Percentiles rank a stretch among this genome's conserved stretches.
phyloP scores from a whole-genome alignment of 2,113 vertebrate genomes.

The Isurus oxyrinchus region DNA sequence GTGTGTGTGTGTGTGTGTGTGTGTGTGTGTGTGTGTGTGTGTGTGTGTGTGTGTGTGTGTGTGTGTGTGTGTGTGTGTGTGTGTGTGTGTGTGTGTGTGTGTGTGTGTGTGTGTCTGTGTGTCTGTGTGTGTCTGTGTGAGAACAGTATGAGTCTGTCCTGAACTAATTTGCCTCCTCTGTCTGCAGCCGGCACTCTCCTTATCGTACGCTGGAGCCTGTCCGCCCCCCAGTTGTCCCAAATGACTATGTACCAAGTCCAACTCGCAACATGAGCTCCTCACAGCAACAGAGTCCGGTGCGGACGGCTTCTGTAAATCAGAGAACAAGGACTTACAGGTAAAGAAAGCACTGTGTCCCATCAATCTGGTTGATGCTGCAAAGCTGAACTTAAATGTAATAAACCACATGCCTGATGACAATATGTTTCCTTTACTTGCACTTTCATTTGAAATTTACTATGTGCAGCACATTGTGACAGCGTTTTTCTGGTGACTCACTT shows the following conservation, averaged over 20 bases:
- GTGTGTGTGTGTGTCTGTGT: too few relatives aligned
- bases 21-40: too few relatives aligned
- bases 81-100: too few relatives aligned
- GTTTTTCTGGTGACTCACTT: background rate
- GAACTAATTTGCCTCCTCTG: constrained; percentile 47
- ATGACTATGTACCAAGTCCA: constrained; percentile 97
- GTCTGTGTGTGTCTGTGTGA: too few relatives aligned
- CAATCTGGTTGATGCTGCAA: too few relatives aligned
- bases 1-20: too few relatives aligned
- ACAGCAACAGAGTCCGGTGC: constrained; percentile 86
- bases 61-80: too few relatives aligned
- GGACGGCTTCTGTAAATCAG: constrained; percentile 95
- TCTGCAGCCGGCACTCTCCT: constrained; percentile 93
- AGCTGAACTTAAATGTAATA: background rate
- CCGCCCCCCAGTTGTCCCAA: constrained; percentile 96
- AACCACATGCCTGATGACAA: too few relatives aligned
- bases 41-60: too few relatives aligned
- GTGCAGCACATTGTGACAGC: background rate
- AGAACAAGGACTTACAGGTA: constrained; percentile 99
- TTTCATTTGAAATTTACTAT: background rate
- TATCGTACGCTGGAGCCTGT: constrained; percentile 97
- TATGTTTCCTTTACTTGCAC: too few relatives aligned
- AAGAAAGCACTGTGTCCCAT: constrained; percentile 45
- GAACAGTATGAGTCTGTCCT: background rate
- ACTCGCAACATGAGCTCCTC: constrained; percentile 86